Evolutionary conservation across 2,113 vertebrate genomes (phyloP).

Genomic region (Atherinomorus stipes): DNA sequence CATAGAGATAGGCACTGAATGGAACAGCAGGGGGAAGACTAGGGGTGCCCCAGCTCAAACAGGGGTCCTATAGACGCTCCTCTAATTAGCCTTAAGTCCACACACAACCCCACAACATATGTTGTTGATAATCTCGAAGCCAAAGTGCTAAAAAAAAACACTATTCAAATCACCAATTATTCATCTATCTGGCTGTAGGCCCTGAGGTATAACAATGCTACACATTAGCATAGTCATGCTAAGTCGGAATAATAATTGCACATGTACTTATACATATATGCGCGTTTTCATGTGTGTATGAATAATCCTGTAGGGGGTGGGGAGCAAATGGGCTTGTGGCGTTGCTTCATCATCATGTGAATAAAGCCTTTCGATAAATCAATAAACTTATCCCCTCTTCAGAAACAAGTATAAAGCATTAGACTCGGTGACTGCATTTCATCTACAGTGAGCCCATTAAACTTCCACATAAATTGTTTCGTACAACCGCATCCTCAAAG

Average conservation of each 20-base stretch:
- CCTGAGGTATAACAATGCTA: constrained; percentile 41
- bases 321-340: constrained; percentile 30
- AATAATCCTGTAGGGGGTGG: constrained; percentile 15
- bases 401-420: constrained; percentile 20
- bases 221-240: constrained; percentile 55
- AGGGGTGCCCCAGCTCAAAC: constrained; percentile 23
- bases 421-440: constrained; percentile 1
- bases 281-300: constrained; percentile 13
- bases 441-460: constrained; percentile 32
- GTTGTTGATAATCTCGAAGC: constrained; percentile 55
- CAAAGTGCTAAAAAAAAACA: constrained; percentile 49
- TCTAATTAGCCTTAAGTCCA: constrained; percentile 73
- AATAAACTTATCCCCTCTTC: constrained; percentile 61
- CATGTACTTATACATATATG: constrained; percentile 1
- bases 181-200: constrained; percentile 39
- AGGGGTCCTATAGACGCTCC: constrained; percentile 43
- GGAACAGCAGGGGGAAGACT: constrained; percentile 71
- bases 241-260: constrained; percentile 32
- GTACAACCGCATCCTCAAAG: neutral
- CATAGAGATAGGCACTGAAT: constrained; percentile 57
- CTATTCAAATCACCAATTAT: constrained; percentile 68
- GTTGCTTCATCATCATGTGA: constrained; percentile 38
- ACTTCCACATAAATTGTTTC: constrained; percentile 14
- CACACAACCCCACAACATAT: constrained; percentile 59
- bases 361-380: constrained; percentile 71